These are phyloP conservation scores for Cheilosia vulpina DNA, from an alignment of 2,888 invertebrate species.

Conservation along the genomic window DNA sequence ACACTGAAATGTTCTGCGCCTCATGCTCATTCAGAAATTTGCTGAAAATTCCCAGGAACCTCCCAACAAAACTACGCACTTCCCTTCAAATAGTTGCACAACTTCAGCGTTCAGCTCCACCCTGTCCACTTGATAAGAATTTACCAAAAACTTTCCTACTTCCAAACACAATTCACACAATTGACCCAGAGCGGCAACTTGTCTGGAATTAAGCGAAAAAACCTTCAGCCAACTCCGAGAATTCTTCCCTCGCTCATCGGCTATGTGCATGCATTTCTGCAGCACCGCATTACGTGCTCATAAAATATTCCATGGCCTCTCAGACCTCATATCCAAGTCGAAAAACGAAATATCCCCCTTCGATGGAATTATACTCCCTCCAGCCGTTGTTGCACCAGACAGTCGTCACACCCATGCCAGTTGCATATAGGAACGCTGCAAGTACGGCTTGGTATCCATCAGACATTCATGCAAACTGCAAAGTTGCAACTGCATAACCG, in stretches of 20 bases:
- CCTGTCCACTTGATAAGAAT: slow-evolving; percentile 20
- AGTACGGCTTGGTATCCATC: slow-evolving; percentile 60
- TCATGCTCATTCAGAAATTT: not conserved
- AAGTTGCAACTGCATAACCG: slow-evolving; percentile 61
- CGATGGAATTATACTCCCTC: slow-evolving; percentile 43
- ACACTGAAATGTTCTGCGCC: not conserved
- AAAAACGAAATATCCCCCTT: slow-evolving; percentile 9
- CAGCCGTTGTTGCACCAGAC: slow-evolving; percentile 28
- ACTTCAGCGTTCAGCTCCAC: not conserved
- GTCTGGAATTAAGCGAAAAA: slow-evolving; percentile 10
- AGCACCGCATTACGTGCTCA: slow-evolving; percentile 64
- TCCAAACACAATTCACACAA: slow-evolving; percentile 45
- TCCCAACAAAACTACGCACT: not conserved
- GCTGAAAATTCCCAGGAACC: not conserved
- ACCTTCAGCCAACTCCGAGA: slow-evolving; percentile 31
- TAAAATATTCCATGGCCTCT: slow-evolving; percentile 42
- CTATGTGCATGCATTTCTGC: slow-evolving; percentile 54
- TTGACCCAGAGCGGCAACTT: slow-evolving; percentile 42
- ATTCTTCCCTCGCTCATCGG: slow-evolving; percentile 24
- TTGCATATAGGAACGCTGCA: slow-evolving; percentile 22
- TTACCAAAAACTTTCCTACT: slow-evolving; percentile 12
- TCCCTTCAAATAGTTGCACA: not conserved
- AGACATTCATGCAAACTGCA: slow-evolving; percentile 62
- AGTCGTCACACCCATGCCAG: slow-evolving; percentile 62
- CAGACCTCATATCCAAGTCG: slow-evolving; percentile 18